Evolutionary conservation across 2,113 vertebrate genomes (phyloP).

Genomic region (Zonotrichia leucophrys): DNA sequence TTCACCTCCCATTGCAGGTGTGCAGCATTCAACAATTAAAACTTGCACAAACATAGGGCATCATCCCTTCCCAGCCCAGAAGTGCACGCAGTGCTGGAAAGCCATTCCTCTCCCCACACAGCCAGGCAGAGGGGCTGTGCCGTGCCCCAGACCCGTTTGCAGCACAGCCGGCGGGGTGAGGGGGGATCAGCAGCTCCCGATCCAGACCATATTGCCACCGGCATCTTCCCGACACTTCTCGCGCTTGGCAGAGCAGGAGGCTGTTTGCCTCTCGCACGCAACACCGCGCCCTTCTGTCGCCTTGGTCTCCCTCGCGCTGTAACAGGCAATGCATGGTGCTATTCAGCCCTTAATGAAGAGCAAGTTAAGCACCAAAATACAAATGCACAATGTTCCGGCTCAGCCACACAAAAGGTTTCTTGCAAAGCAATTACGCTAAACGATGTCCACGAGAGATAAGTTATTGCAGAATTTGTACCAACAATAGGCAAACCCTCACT

Average conservation of each 20-base stretch:
- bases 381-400: neutral
- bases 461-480: neutral
- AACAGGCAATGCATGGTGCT: slow-evolving; percentile 4
- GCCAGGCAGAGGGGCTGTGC: neutral
- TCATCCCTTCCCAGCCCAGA: neutral
- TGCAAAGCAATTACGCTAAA: slow-evolving; percentile 14
- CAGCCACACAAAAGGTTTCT: slow-evolving; percentile 10
- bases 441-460: neutral
- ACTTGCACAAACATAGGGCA: fast-evolving
- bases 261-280: neutral
- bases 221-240: neutral
- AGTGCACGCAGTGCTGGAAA: neutral
- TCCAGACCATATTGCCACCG: neutral
- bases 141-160: neutral
- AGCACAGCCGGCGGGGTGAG: neutral
- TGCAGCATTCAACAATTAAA: neutral
- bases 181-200: neutral
- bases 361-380: slow-evolving; percentile 16
- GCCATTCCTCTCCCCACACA: neutral
- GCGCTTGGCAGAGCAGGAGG: neutral
- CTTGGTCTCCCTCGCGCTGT: neutral
- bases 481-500: neutral
- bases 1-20: neutral
- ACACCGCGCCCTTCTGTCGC: neutral
- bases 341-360: neutral